These are phyloP conservation scores for Varroa destructor DNA, from an alignment of 1,140 invertebrate genomes.

Conservation along the genomic window DNA sequence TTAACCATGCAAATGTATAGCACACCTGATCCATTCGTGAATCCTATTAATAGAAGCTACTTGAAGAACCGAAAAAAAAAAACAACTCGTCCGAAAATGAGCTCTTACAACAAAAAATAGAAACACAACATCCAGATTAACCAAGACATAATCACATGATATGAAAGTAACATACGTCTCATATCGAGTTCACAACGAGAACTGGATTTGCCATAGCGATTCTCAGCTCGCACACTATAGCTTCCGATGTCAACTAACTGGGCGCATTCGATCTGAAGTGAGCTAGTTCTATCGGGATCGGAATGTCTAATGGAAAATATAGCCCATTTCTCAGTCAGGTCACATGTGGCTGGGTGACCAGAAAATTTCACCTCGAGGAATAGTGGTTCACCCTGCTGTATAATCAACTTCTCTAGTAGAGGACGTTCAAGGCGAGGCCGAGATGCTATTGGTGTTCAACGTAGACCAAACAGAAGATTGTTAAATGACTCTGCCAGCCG, in stretches of 20 bases:
- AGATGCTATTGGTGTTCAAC: not conserved
- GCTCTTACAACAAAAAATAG: not conserved
- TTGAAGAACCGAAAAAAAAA: not conserved
- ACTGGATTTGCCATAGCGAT: constrained; percentile 58
- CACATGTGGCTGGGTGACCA: not conserved
- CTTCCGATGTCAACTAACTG: constrained; percentile 69
- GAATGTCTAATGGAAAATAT: constrained; percentile 5
- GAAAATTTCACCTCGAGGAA: constrained; percentile 27
- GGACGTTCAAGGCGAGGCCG: not conserved
- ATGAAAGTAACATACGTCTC: constrained; percentile 5
- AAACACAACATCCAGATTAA: too few species aligned
- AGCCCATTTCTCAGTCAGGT: not conserved
- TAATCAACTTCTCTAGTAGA: not conserved
- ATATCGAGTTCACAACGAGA: constrained; percentile 14
- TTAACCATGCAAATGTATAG: too few species aligned
- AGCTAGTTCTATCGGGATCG: not conserved
- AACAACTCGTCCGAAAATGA: not conserved
- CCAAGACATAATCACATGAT: too few species aligned
- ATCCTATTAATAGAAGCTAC: not conserved
- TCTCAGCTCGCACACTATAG: constrained; percentile 77
- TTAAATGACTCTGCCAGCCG: too few species aligned
- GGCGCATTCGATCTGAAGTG: constrained; percentile 53
- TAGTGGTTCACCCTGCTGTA: constrained; percentile 15
- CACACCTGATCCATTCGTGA: too few species aligned
- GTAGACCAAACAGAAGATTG: too few species aligned